Conservation (phyloP, 2,113 vertebrate genomes). For the Chiloscyllium plagiosum region DNA sequence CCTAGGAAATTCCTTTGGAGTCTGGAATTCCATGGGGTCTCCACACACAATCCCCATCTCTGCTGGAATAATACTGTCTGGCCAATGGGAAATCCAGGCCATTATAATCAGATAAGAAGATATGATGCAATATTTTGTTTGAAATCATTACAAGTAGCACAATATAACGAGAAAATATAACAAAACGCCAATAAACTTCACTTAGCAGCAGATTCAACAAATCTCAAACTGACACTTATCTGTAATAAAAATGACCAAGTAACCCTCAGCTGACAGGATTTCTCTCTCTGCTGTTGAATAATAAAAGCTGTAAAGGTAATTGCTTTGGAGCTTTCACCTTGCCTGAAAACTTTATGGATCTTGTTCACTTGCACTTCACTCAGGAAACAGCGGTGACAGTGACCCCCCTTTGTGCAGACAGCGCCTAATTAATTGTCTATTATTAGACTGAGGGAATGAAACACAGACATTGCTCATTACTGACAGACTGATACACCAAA, state of each 20-base stretch:
- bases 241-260: slow-evolving; percentile 51
- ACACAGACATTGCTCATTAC: slow-evolving; percentile 60
- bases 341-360: slow-evolving; percentile 63
- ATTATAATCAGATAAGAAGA: too few relatives aligned
- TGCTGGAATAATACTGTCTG: too few relatives aligned
- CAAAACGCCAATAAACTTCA: slow-evolving; percentile 37
- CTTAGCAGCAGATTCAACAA: slow-evolving; percentile 62
- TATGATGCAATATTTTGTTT: background rate
- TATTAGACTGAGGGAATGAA: slow-evolving; percentile 65
- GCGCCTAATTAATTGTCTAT: slow-evolving; percentile 70
- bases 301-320: slow-evolving; percentile 59
- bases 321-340: slow-evolving; percentile 52
- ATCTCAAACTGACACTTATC: slow-evolving; percentile 65
- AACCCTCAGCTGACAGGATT: slow-evolving; percentile 59
- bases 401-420: slow-evolving; percentile 62
- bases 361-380: slow-evolving; percentile 68
- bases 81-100: too few relatives aligned
- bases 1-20: too few relatives aligned
- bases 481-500: slow-evolving; percentile 66
- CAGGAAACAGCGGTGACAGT: slow-evolving; percentile 68
- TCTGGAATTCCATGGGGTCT: too few relatives aligned
- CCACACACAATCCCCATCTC: too few relatives aligned
- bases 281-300: slow-evolving; percentile 54
- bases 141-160: background rate
- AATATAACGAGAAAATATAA: background rate